phyloP scores from a whole-genome alignment of 2,888 invertebrate species.

The Spodoptera littoralis region DNA sequence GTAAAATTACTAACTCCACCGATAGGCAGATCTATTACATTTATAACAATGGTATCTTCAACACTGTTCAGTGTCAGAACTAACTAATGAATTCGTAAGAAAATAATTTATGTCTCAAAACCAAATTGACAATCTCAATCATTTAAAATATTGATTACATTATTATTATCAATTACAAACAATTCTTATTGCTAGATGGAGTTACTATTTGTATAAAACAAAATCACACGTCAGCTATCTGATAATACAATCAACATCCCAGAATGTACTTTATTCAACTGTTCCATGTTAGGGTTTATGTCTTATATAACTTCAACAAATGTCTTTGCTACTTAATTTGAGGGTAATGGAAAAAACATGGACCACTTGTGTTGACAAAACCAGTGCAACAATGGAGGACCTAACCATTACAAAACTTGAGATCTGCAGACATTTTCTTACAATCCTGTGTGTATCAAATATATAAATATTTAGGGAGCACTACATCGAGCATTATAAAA shows the following conservation, averaged over 20 bases:
- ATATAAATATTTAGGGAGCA: conserved; percentile 35
- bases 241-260: conserved; percentile 7
- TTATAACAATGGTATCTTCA: conserved; percentile 9
- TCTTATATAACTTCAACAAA: conserved; percentile 1
- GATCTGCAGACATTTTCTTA: conserved; percentile 45
- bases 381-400: conserved; percentile 34
- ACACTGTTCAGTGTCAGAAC: conserved; percentile 9
- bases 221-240: conserved; percentile 29
- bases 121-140: conserved; percentile 26
- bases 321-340: background rate
- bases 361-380: conserved; percentile 2
- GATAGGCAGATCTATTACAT: conserved; percentile 10
- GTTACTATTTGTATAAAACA: conserved; percentile 26
- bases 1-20: conserved; percentile 23
- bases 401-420: conserved; percentile 44
- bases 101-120: conserved; percentile 21
- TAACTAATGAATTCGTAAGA: conserved; percentile 9
- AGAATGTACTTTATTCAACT: conserved; percentile 3
- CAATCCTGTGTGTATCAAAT: conserved; percentile 46
- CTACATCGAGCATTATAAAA: conserved; percentile 26
- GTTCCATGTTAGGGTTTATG: background rate
- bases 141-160: conserved; percentile 28
- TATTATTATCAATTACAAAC: conserved; percentile 41
- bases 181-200: conserved; percentile 17
- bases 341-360: background rate